Conservation (phyloP, 2,113 vertebrate genomes). For the Dolichallabes microphthalmus region DNA sequence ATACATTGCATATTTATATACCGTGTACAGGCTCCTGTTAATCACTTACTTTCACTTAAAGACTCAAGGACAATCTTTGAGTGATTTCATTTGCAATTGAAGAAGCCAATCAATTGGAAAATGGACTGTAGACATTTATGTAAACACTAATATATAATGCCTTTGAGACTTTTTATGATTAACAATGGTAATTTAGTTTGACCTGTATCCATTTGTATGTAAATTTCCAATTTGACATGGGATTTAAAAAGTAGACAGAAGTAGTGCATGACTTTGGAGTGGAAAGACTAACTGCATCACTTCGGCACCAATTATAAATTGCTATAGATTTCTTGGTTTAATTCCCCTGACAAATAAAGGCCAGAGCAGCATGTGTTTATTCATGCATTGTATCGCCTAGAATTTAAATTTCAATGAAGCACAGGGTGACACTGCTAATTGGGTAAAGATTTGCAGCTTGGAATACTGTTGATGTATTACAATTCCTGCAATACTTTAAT, state of each 20-base stretch:
- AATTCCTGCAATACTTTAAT: constrained; percentile 67
- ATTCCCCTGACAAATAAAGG: constrained; percentile 70
- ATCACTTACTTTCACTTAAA: constrained; percentile 49
- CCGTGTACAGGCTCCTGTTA: background rate
- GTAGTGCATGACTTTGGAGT: constrained; percentile 33
- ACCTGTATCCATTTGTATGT: constrained; percentile 76
- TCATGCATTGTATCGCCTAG: constrained; percentile 69
- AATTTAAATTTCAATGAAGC: constrained; percentile 63
- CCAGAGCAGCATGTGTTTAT: constrained; percentile 65
- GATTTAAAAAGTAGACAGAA: constrained; percentile 47
- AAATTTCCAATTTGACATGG: constrained; percentile 72
- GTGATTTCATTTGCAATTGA: constrained; percentile 48
- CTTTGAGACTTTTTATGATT: constrained; percentile 61
- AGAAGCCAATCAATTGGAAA: constrained; percentile 67
- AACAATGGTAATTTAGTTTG: constrained; percentile 71
- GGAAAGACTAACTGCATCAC: constrained; percentile 70
- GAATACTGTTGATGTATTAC: constrained; percentile 78
- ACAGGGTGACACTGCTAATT: constrained; percentile 76
- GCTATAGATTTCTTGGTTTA: constrained; percentile 69
- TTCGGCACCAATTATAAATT: constrained; percentile 75
- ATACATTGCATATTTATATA: background rate
- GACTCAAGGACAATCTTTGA: constrained; percentile 58
- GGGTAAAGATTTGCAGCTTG: constrained; percentile 67
- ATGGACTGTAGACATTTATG: constrained; percentile 68
- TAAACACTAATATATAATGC: constrained; percentile 62